Evolutionary conservation across 2,113 vertebrate genomes (phyloP).

Genomic region (Pantherophis guttatus): DNA sequence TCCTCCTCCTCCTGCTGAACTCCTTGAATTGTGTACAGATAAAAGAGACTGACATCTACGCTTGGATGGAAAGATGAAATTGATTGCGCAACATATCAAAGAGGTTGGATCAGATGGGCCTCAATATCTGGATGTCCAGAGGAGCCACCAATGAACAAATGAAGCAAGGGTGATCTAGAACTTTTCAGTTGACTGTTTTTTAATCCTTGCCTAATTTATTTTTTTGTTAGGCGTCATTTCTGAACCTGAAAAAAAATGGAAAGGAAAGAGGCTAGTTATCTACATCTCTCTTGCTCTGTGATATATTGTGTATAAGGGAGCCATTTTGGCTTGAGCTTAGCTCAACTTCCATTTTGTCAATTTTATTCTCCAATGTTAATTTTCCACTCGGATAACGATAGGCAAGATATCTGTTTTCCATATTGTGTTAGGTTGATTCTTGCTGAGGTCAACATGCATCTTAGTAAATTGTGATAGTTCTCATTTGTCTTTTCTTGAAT

Average conservation of each 20-base stretch:
- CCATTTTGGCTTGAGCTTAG: neutral
- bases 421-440: neutral
- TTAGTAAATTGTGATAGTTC: neutral
- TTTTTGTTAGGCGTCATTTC: neutral
- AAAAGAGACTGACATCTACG: conserved; percentile 33
- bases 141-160: neutral
- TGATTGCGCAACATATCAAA: conserved; percentile 43
- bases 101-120: conserved; percentile 49
- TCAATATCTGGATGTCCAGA: conserved; percentile 26
- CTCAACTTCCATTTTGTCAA: neutral
- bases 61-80: conserved; percentile 58
- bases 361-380: neutral
- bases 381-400: neutral
- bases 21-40: conserved; percentile 12
- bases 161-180: neutral
- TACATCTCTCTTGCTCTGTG: neutral
- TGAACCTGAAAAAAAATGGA: neutral
- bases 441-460: neutral
- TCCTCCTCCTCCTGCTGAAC: neutral
- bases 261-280: neutral
- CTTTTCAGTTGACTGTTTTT: neutral
- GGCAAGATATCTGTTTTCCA: neutral
- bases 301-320: neutral
- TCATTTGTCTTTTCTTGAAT: neutral
- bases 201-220: neutral